Percentiles rank a stretch among this genome's conserved stretches.
Conservation (phyloP, 2,888 invertebrate genomes). For the Pinctada fucata region DNA sequence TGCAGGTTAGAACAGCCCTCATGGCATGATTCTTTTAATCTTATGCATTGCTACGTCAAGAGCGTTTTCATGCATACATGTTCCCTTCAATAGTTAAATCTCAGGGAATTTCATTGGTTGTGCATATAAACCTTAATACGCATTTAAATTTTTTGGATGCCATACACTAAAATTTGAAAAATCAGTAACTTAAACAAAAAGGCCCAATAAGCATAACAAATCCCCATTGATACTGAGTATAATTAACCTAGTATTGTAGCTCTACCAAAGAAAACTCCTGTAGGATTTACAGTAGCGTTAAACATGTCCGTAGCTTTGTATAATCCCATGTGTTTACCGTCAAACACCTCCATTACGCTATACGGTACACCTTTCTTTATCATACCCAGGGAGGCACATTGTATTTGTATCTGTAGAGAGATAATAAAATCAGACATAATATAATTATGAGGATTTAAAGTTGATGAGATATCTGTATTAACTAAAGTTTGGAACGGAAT, state of each 20-base stretch:
- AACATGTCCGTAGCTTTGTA: constrained; percentile 54
- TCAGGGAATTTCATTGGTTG: no score
- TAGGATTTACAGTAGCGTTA: constrained; percentile 49
- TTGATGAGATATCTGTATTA: background rate
- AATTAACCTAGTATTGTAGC: constrained; percentile 22
- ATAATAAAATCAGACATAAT: background rate
- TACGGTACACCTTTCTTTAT: constrained; percentile 53
- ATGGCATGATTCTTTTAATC: no score
- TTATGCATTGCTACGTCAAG: no score
- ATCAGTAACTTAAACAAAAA: no score
- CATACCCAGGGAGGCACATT: constrained; percentile 55
- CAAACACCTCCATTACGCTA: constrained; percentile 69
- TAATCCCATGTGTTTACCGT: constrained; percentile 57
- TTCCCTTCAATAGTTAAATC: no score
- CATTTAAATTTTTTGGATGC: no score
- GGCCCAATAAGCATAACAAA: no score
- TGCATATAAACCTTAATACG: no score
- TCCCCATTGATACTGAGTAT: background rate
- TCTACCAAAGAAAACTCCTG: constrained; percentile 55
- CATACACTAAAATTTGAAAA: no score
- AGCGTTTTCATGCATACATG: no score
- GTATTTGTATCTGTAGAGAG: constrained; percentile 44
- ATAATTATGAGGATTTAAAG: background rate
- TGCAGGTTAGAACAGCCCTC: no score
- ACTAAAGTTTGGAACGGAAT: background rate